These are phyloP conservation scores for Steinernema hermaphroditum DNA, from an alignment of 2,888 invertebrate species.

Conservation along the genomic window DNA sequence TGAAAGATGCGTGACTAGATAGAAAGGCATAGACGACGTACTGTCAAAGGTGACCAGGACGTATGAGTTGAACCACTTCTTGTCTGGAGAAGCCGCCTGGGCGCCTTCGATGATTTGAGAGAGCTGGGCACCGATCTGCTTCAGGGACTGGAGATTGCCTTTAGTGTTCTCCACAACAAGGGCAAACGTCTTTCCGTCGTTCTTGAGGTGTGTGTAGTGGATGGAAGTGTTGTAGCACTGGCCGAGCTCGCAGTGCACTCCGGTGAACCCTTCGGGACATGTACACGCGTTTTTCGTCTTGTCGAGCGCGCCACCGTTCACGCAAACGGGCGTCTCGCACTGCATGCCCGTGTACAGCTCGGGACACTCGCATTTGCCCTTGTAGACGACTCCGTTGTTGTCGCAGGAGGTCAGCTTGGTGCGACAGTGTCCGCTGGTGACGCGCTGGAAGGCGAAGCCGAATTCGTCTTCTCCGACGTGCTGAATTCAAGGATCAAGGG, in stretches of 20 bases:
- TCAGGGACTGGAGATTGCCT: slow-evolving; percentile 37
- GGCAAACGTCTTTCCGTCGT: slow-evolving; percentile 44
- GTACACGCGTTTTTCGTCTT: too few relatives aligned
- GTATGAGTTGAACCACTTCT: slow-evolving; percentile 46
- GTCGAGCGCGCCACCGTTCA: slow-evolving; percentile 29
- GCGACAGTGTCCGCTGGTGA: slow-evolving; percentile 35
- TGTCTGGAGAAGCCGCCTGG: not conserved
- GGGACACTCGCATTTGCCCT: slow-evolving; percentile 41
- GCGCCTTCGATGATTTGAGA: slow-evolving; percentile 3
- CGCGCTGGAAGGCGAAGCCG: slow-evolving; percentile 57
- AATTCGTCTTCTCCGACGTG: slow-evolving; percentile 53
- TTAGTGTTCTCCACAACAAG: slow-evolving; percentile 47
- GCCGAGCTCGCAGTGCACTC: slow-evolving; percentile 32
- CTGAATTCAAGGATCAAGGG: not conserved
- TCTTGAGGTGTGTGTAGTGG: slow-evolving; percentile 24
- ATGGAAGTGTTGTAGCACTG: not conserved
- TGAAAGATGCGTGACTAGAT: not conserved
- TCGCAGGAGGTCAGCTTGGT: slow-evolving; percentile 42
- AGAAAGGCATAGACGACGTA: not conserved
- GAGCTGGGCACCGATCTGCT: slow-evolving; percentile 31
- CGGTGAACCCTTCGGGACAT: slow-evolving; percentile 31
- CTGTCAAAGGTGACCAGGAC: slow-evolving; percentile 49
- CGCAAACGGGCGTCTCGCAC: slow-evolving; percentile 20
- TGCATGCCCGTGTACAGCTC: slow-evolving; percentile 1
- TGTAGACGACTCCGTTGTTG: slow-evolving; percentile 50